Evolutionary conservation across 2,888 invertebrate genomes (phyloP).

Genomic region (Drosophila multiciliata): DNA sequence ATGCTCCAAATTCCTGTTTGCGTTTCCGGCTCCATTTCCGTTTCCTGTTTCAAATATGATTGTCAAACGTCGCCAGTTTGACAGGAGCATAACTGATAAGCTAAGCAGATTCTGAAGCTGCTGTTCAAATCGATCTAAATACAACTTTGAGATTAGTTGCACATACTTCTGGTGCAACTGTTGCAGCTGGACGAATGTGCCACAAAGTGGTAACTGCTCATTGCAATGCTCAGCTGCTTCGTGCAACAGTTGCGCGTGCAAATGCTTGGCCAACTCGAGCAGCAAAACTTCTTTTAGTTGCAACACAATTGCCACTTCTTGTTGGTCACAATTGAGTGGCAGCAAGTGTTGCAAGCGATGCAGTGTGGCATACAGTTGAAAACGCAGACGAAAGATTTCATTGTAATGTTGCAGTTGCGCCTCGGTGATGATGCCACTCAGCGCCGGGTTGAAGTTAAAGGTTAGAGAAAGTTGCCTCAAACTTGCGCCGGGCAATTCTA

Average conservation of each 20-base stretch:
- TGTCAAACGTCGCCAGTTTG: constrained; percentile 30
- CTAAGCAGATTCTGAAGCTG: constrained; percentile 10
- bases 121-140: not conserved
- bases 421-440: constrained; percentile 24
- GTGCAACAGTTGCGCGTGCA: not conserved
- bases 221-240: not conserved
- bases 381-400: constrained; percentile 12
- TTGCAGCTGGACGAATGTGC: constrained; percentile 17
- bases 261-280: not conserved
- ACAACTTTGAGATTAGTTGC: not conserved
- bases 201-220: not conserved
- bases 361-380: constrained; percentile 6
- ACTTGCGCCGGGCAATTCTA: not conserved
- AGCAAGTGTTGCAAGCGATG: constrained; percentile 15
- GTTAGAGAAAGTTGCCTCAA: not conserved
- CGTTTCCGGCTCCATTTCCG: not conserved
- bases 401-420: constrained; percentile 29
- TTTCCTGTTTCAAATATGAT: not conserved
- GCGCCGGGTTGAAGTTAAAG: not conserved
- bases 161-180: constrained; percentile 26
- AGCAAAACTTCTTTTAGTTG: not conserved
- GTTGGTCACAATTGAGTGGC: not conserved
- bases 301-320: not conserved
- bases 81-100: constrained; percentile 7
- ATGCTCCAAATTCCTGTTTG: too few species aligned